Percentiles rank a stretch among this genome's conserved stretches.
Conservation (phyloP, 2,888 invertebrate species). For the Aelia acuminata region DNA sequence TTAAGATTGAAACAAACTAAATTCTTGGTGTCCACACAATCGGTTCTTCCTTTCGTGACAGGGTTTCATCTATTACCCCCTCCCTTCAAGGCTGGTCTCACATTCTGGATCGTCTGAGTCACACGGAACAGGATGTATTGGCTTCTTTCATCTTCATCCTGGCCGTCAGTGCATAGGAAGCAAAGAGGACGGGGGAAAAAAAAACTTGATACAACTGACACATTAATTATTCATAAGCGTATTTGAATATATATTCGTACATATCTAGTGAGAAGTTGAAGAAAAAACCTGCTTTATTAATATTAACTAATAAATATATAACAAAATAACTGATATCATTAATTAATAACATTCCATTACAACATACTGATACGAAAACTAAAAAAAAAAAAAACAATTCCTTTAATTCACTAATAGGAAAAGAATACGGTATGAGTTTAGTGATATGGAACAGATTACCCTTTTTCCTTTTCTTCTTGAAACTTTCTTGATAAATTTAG, state of each 20-base stretch:
- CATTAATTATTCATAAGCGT: background rate
- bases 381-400: no score
- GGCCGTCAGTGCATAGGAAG: slow-evolving; percentile 24
- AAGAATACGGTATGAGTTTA: no score
- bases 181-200: background rate
- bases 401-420: no score
- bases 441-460: no score
- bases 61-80: slow-evolving; percentile 40
- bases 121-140: slow-evolving; percentile 48
- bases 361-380: no score
- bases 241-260: background rate
- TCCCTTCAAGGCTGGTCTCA: slow-evolving; percentile 37
- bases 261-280: no score
- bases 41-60: slow-evolving; percentile 7
- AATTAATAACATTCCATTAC: no score
- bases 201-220: background rate
- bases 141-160: background rate
- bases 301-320: no score
- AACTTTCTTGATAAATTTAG: no score
- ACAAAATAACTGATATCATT: no score
- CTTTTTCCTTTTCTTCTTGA: no score
- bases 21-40: background rate
- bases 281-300: no score
- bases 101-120: slow-evolving; percentile 45
- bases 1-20: background rate